Conservation (phyloP, 1,140 invertebrate genomes). For the Mycetomoellerius zeteki region DNA sequence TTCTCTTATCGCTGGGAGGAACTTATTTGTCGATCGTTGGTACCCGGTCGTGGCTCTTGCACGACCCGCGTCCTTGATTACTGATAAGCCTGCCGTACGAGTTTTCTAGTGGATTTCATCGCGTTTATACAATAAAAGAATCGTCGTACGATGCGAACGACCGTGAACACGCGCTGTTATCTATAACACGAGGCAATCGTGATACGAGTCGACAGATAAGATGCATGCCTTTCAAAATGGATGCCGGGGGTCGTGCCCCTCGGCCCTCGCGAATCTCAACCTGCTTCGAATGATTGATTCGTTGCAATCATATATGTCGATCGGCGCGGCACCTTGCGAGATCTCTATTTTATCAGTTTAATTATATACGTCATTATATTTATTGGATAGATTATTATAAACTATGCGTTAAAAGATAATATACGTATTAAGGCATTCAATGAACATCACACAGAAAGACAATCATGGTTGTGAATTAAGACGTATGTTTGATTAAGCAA, state of each 20-base stretch:
- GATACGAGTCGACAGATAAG: conserved; percentile 62
- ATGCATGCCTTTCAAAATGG: conserved; percentile 71
- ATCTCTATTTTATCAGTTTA: not conserved
- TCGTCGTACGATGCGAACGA: conserved; percentile 19
- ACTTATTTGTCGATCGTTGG: conserved; percentile 53
- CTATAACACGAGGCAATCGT: conserved; percentile 53
- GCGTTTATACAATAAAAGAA: not conserved
- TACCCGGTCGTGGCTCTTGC: not conserved
- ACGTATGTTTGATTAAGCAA: too few relatives aligned
- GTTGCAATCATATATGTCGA: not conserved
- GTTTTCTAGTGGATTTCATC: conserved; percentile 49
- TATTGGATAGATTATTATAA: conserved; percentile 1
- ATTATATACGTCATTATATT: not conserved
- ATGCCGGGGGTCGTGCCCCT: conserved; percentile 56
- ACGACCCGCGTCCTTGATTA: conserved; percentile 42
- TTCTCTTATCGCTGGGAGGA: conserved; percentile 57
- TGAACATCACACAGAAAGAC: not conserved
- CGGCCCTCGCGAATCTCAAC: conserved; percentile 29
- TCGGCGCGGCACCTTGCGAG: not conserved
- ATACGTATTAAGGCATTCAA: not conserved
- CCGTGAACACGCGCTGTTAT: conserved; percentile 40
- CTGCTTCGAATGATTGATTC: conserved; percentile 26
- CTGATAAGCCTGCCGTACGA: conserved; percentile 46
- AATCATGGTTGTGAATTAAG: too few relatives aligned
- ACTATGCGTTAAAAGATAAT: not conserved